Base-by-base conservation (phyloP, 2,113 vertebrate species). In the Oncorhynchus nerka region DNA sequence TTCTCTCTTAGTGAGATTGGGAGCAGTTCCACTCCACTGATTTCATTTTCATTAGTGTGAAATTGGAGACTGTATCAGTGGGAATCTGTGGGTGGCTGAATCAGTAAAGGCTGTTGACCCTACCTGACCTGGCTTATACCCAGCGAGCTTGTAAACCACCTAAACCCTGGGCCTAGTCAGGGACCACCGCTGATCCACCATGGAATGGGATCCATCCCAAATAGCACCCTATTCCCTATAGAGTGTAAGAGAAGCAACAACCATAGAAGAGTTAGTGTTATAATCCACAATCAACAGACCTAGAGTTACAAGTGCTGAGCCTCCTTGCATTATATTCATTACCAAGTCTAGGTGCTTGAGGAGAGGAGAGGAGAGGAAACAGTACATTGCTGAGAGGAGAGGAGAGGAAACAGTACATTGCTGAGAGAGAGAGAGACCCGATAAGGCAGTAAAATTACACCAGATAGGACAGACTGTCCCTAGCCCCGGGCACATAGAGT, bases 41-140 rank as follows among this genome's bases (percentile, higher is more conserved):
- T 74, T 48, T 74, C 45, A 67, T 66, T 74, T 74, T 74, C 64
- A 74, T 74, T 67, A 74, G 73, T 26, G 61, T 51, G 62, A 74
- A 66, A 74, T 67, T 45, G 39, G 62, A 74, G 62, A n/a, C 22
- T 3, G 49, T 4, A 51, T 51, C 49, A 13, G 13, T 15, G 49
- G 49, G 0, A 15, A 45, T 28, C 59, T 45, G 62, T 26, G 62
- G 73, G 62, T 66, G 61, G 62, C 64, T 66, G 22, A 66, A 74
- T 51, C 22, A 19, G 62, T 19, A 19, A 45, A 39, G 59, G 11
- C 19, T 74, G 59, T 39, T 48, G 39, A 49, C 68, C 68, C 68
- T 28, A 48, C 4, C 39, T 70, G 68, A 70, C 68, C 39, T n/a
- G 28, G n/a, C 68, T 49, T 13, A 51, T 70, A 22, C 68, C 20